phyloP scores from a whole-genome alignment of 2,113 vertebrate species.

The Nicator chloris region DNA sequence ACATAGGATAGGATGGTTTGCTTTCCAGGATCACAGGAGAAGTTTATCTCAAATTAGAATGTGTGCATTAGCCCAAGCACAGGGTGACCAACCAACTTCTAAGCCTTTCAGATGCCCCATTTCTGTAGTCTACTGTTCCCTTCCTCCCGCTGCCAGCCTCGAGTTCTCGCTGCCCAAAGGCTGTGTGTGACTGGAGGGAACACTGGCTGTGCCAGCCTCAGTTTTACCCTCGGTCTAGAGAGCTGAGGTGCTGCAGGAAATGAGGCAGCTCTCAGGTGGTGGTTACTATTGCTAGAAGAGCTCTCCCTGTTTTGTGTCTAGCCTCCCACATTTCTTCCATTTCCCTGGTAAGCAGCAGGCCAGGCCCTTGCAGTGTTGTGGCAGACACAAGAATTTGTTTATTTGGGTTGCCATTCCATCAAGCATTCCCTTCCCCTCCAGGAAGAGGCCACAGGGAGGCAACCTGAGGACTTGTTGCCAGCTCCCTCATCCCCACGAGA shows the following conservation, averaged over 20 bases:
- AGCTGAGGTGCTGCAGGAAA: neutral
- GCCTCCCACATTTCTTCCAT: neutral
- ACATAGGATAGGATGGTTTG: neutral
- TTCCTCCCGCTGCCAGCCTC: neutral
- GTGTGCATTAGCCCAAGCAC: neutral
- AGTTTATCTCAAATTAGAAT: neutral
- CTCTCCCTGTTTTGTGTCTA: neutral
- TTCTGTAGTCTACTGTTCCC: neutral
- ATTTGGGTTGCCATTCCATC: neutral
- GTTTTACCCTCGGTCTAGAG: neutral
- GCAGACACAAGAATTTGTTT: neutral
- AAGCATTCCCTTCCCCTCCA: neutral
- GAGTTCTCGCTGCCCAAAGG: neutral
- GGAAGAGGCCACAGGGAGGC: neutral
- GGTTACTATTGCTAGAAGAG: neutral
- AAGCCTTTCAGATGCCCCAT: neutral
- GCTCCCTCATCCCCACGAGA: neutral
- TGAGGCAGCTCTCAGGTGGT: rapidly evolving
- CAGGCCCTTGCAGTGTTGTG: neutral
- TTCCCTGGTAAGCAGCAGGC: neutral
- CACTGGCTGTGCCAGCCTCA: neutral
- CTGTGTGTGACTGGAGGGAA: neutral
- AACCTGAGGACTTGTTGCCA: neutral
- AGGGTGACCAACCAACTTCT: neutral
- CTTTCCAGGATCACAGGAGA: constrained; percentile 1